These are phyloP conservation scores for Liopterus haemorrhoidalis DNA, from an alignment of 2,888 invertebrate species.

Conservation along the genomic window DNA sequence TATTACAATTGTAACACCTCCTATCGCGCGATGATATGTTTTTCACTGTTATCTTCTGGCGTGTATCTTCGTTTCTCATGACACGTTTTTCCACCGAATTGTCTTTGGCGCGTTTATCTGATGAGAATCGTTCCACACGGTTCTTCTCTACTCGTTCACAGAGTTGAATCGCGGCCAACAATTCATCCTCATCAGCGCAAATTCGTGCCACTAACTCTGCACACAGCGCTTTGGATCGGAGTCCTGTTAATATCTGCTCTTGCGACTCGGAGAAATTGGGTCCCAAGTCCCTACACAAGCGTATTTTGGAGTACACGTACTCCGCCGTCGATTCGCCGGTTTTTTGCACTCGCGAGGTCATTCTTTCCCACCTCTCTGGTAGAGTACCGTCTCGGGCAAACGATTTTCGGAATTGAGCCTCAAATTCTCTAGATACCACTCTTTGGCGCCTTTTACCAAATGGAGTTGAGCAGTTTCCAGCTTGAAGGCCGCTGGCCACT, in stretches of 20 bases:
- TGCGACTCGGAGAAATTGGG: slow-evolving; percentile 14
- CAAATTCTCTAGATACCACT: slow-evolving; percentile 18
- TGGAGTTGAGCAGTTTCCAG: slow-evolving; percentile 18
- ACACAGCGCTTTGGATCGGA: slow-evolving; percentile 20
- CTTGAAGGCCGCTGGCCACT: slow-evolving; percentile 14
- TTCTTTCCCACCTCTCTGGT: slow-evolving; percentile 20
- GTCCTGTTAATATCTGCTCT: slow-evolving; percentile 21
- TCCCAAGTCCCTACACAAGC: slow-evolving; percentile 18
- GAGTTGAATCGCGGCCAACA: slow-evolving; percentile 13
- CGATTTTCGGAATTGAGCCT: too few species aligned
- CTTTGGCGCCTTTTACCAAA: slow-evolving; percentile 12
- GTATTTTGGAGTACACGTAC: slow-evolving; percentile 25
- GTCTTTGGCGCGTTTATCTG: not conserved
- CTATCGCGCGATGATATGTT: too few species aligned
- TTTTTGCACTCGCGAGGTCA: slow-evolving; percentile 17
- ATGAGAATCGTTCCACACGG: not conserved
- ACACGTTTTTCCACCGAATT: not conserved
- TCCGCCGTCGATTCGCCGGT: slow-evolving; percentile 13
- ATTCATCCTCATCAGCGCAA: slow-evolving; percentile 10
- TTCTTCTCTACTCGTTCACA: slow-evolving; percentile 8
- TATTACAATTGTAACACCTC: slow-evolving; percentile 12
- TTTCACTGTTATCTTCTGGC: too few species aligned
- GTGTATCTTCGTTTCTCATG: too few species aligned
- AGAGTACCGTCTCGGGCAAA: too few species aligned
- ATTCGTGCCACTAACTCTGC: slow-evolving; percentile 12